Evolutionary conservation across 2,888 invertebrate genomes (phyloP), one percentile per base, ranked within the genome.

Genomic region (Entomobrya proxima): DNA sequence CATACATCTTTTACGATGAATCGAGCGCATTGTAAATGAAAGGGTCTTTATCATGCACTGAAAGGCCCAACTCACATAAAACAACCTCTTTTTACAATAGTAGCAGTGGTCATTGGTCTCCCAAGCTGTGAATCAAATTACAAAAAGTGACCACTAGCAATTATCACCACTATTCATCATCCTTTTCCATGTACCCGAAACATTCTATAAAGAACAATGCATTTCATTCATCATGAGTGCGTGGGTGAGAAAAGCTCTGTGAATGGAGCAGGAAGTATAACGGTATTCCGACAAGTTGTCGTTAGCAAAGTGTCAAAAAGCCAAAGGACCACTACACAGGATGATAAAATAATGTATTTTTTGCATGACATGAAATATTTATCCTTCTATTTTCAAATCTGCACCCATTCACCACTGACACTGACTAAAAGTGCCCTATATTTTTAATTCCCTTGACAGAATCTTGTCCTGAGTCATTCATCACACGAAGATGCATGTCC

Each of bases 361-460:
- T 69, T 18, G n/a, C n/a, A 44, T 69, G 69, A 69, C 69, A 69
- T 44, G 69, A 69, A 44, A 69, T 44, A 69, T 69, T 24, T 24
- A 27, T 44, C 40, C 15, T 44, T 67, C 67, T 11, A 67, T n/a
- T 67, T 50, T 75, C 35, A 52, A 74, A 32, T 75, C 72, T 72
- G 72, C 69, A 69, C 69, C 40, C 21, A 47, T 69, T 69, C 69
- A 47, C 40, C 40, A 52, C 74, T 35, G 74, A 74, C 74, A 74
- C 35, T 76, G 76, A 75, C 11, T 27, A 37, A 76, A 76, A 76
- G 76, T 76, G 76, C n/a, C 30, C 58, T 40, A 76, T 44, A 76
- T 76, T 76, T 76, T 76, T 76, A 76, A 76, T 76, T 76, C 76
- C 76, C 76, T 58, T 76, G 76, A 58, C 58, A 76, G 76, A 40